Conservation (phyloP, 2,888 invertebrate species). For the Pterostichus niger region DNA sequence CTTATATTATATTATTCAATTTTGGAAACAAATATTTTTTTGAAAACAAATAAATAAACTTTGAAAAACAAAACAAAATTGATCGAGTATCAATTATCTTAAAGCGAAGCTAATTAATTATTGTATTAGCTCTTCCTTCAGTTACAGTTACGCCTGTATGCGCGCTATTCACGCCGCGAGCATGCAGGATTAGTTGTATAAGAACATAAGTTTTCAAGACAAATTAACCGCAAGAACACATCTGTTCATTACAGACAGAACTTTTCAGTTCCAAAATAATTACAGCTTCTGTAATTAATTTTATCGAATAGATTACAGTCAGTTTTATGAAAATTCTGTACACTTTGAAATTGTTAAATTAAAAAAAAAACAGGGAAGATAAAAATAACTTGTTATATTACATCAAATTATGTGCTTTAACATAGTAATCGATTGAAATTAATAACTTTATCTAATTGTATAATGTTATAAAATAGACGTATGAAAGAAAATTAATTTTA, state of each 20-base stretch:
- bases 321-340: slow-evolving; percentile 10
- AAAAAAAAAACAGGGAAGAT: slow-evolving; percentile 1
- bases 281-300: slow-evolving; percentile 48
- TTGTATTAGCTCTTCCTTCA: neutral
- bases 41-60: too few species aligned
- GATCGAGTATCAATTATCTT: neutral
- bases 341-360: slow-evolving; percentile 10
- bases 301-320: slow-evolving; percentile 23
- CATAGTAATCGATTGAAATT: neutral
- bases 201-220: slow-evolving; percentile 35
- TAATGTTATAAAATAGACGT: too few species aligned
- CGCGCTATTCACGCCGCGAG: neutral
- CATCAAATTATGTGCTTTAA: neutral
- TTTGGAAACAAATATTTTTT: too few species aligned
- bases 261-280: slow-evolving; percentile 28
- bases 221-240: slow-evolving; percentile 52
- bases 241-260: slow-evolving; percentile 30
- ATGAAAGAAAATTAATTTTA: neutral
- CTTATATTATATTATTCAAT: neutral
- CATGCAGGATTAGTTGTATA: slow-evolving; percentile 17
- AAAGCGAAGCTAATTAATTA: slow-evolving; percentile 3
- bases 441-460: neutral
- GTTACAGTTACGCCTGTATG: slow-evolving; percentile 9
- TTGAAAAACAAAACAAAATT: neutral
- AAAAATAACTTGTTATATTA: slow-evolving; percentile 7